Base-by-base conservation (phyloP, 2,113 vertebrate species). In the Crotophaga sulcirostris region DNA sequence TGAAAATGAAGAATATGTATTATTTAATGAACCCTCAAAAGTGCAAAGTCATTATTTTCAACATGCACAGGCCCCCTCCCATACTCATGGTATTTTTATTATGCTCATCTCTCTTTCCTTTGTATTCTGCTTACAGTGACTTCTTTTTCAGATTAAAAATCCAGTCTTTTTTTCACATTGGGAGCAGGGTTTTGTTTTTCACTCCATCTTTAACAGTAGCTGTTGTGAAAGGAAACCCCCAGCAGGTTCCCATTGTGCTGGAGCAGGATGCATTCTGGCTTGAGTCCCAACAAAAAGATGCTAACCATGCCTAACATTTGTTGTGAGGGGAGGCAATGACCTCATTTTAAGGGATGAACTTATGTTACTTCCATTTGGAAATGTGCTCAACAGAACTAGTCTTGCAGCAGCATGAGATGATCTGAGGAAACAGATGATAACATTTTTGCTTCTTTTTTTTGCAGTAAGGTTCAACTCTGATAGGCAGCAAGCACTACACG, bases 161-260 rank as follows among this genome's bases (percentile, higher is more conserved):
- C 93, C 94, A n/a, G 58, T 89, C 84, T 91, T 87, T 96, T 87
- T 96, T 89, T 72, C 69, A 84, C 66, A 60, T 34, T 78, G 92
- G 89, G 76, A 93, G 64, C 93, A 89, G 79, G 56, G 91, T 91
- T 97, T 97, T 94, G 93, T 94, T 97, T 94, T 93, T 68, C 87
- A 63, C 84, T 93, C 85, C 70, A 78, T 93, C 86, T 95, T 95
- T 93, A 96, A 94, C 82, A 96, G 91, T 96, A 86, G 93, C 92
- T 97, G 91, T 96, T 96, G 96, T 95, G 88, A 90, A 97, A 86
- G 92, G 96, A 97, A 97, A 90, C 90, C 90, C 93, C 96, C 91
- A 97, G 96, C 72, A 97, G 87, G 75, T 96, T 97, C 96, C 94
- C 74, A 96, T 96, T 97, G 96, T 97, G 93, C 86, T 14, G 17